These are phyloP conservation scores for Sesia apiformis DNA, from an alignment of 2,888 invertebrate species.

Conservation along the genomic window DNA sequence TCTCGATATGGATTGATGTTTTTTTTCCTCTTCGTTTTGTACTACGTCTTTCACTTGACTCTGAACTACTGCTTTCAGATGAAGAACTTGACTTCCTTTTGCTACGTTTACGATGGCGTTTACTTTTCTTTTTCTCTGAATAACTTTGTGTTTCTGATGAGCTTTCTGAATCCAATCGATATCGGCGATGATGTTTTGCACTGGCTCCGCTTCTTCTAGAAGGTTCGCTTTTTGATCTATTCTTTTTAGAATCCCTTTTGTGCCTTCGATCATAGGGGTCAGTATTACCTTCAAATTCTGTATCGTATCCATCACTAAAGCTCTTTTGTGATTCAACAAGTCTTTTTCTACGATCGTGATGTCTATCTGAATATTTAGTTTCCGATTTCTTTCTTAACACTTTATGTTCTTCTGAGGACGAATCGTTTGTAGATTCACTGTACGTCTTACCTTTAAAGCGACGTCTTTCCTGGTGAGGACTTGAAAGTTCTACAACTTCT, in stretches of 20 bases:
- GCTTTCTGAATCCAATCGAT: conserved; percentile 46
- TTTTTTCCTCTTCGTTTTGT: conserved; percentile 62
- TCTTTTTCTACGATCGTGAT: conserved; percentile 47
- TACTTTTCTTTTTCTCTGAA: conserved; percentile 52
- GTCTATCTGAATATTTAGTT: conserved; percentile 36
- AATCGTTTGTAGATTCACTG: conserved; percentile 52
- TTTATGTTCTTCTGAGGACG: conserved; percentile 60
- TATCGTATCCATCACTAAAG: conserved; percentile 69
- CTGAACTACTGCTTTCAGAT: conserved; percentile 59
- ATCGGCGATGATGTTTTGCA: conserved; percentile 34
- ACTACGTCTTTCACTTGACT: conserved; percentile 52
- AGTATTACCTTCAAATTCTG: conserved; percentile 43
- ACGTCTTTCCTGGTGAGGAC: conserved; percentile 46
- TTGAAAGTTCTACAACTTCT: conserved; percentile 64
- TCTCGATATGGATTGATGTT: conserved; percentile 62
- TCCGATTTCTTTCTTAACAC: conserved; percentile 29
- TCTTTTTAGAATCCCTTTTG: conserved; percentile 40
- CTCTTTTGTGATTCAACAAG: conserved; percentile 52
- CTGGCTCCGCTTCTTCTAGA: conserved; percentile 44
- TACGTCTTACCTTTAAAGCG: conserved; percentile 31
- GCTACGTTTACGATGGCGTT: conserved; percentile 50
- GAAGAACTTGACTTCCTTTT: conserved; percentile 55
- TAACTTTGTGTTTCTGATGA: conserved; percentile 48
- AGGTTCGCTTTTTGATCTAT: conserved; percentile 66
- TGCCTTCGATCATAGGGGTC: conserved; percentile 32